A percentile compares a stretch with the other conserved stretches of the same genome.
These are phyloP conservation scores for Hipparchia sbordonii DNA, from an alignment of 2,888 invertebrate genomes.

Conservation along the genomic window DNA sequence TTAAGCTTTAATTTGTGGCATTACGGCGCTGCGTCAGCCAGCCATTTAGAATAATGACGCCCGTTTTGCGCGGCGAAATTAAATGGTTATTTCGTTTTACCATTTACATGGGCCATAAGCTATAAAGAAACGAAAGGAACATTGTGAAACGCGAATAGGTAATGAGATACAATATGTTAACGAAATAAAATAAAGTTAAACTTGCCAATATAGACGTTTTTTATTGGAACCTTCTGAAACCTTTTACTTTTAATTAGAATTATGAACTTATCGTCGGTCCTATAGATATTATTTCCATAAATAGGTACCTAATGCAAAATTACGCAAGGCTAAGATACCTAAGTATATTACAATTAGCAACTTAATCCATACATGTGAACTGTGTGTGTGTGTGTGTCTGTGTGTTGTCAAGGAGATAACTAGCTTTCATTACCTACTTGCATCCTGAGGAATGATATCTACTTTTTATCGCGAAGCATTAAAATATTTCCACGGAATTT, in stretches of 20 bases:
- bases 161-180: background rate
- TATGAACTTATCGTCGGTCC: no score
- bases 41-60: slow-evolving; percentile 78
- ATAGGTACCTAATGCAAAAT: no score
- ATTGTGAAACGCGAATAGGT: background rate
- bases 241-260: no score
- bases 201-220: background rate
- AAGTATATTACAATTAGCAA: no score
- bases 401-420: no score
- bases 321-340: no score
- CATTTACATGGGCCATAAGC: slow-evolving; percentile 50
- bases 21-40: slow-evolving; percentile 70
- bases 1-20: slow-evolving; percentile 83
- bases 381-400: no score
- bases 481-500: background rate
- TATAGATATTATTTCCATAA: no score
- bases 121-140: slow-evolving; percentile 11
- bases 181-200: background rate
- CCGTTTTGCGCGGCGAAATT: slow-evolving; percentile 61
- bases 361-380: no score
- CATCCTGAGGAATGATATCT: background rate
- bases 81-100: slow-evolving; percentile 62
- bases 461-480: background rate
- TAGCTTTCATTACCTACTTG: background rate
- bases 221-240: background rate